A percentile compares a stretch with the other conserved stretches of the same genome.
Conservation (phyloP, 2,797 vertebrate genomes). For the Delichon dasypus region DNA sequence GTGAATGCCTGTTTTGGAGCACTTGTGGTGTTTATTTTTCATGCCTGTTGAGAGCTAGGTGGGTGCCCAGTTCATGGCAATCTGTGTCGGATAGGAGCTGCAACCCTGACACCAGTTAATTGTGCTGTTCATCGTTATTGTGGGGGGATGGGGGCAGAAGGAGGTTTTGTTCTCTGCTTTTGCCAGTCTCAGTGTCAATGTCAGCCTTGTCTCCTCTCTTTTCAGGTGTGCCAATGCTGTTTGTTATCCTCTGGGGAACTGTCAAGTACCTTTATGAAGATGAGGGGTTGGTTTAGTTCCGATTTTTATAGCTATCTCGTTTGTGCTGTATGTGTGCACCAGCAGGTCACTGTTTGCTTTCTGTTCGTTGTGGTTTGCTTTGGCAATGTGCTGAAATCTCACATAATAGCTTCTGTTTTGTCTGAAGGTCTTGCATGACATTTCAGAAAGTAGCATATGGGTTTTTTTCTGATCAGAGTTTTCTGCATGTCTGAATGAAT, state of each 20-base stretch:
- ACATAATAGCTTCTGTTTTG: slow-evolving; percentile 57
- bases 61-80: background rate
- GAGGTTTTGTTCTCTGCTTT: background rate
- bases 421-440: slow-evolving; percentile 54
- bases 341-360: slow-evolving; percentile 39
- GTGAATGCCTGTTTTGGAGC: background rate
- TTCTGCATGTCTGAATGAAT: slow-evolving; percentile 65
- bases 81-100: background rate
- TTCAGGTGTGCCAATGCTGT: slow-evolving; percentile 90
- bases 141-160: background rate
- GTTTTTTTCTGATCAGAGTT: slow-evolving; percentile 39
- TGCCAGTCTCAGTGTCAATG: slow-evolving; percentile 35
- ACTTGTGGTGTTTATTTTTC: background rate
- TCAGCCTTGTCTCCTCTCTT: slow-evolving; percentile 63
- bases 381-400: slow-evolving; percentile 54
- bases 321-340: slow-evolving; percentile 33
- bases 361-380: slow-evolving; percentile 37
- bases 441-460: slow-evolving; percentile 39
- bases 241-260: slow-evolving; percentile 90
- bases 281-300: slow-evolving; percentile 86
- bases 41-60: background rate
- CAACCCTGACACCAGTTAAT: background rate
- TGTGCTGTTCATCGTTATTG: background rate
- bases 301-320: slow-evolving; percentile 41
- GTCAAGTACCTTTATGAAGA: slow-evolving; percentile 96